Evolutionary conservation across 1,140 invertebrate genomes (phyloP).

Genomic region (Drosophila bipectinata): DNA sequence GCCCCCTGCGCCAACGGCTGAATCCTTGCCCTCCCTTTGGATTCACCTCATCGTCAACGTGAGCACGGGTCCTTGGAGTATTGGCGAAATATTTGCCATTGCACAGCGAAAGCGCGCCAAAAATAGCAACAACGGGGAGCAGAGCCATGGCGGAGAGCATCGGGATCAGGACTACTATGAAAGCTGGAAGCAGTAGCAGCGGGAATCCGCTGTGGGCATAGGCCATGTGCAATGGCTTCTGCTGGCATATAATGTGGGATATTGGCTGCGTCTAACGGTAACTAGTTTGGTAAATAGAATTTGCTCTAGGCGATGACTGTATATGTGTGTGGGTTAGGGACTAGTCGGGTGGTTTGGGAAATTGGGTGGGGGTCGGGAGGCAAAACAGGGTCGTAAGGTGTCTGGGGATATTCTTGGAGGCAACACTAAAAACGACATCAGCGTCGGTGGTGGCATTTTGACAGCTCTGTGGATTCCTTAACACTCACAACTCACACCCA

Average conservation of each 20-base stretch:
- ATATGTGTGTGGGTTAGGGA: neutral
- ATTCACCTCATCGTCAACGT: constrained; percentile 62
- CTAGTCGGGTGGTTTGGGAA: neutral
- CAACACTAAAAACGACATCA: constrained; percentile 46
- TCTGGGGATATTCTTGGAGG: constrained; percentile 39
- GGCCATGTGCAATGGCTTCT: constrained; percentile 66
- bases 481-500: constrained; percentile 2
- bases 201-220: constrained; percentile 62
- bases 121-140: constrained; percentile 50
- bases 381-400: constrained; percentile 22
- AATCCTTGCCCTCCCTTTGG: constrained; percentile 6
- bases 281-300: constrained; percentile 80
- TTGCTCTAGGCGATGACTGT: constrained; percentile 63
- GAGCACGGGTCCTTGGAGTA: constrained; percentile 69
- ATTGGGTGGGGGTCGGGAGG: neutral
- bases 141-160: neutral
- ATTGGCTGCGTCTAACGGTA: constrained; percentile 76
- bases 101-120: constrained; percentile 72
- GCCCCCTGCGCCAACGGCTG: neutral
- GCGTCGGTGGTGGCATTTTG: constrained; percentile 63
- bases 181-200: constrained; percentile 10
- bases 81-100: constrained; percentile 82
- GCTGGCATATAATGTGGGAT: constrained; percentile 58
- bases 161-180: constrained; percentile 17
- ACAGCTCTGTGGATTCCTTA: constrained; percentile 63